Conservation (phyloP, 2,888 invertebrate species). For the Meteorus colon region DNA sequence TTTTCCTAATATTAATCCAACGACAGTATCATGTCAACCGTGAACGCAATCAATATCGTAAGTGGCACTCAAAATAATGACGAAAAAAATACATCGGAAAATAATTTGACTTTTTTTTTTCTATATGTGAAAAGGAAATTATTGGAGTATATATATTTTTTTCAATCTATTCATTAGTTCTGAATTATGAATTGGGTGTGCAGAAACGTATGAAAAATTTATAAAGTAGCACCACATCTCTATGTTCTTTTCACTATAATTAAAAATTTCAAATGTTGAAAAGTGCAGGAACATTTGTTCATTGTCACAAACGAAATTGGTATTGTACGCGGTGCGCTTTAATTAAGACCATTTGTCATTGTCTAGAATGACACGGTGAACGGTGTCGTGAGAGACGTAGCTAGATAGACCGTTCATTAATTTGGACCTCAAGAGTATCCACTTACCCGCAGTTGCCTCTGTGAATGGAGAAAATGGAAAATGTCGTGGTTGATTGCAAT, state of each 20-base stretch:
- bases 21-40: no score
- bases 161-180: no score
- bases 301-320: slow-evolving; percentile 49
- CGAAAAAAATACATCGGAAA: no score
- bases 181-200: no score
- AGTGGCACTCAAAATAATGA: no score
- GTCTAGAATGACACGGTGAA: slow-evolving; percentile 47
- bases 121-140: no score
- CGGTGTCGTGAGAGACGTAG: slow-evolving; percentile 44
- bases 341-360: slow-evolving; percentile 52
- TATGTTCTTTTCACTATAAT: neutral
- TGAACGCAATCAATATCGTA: no score
- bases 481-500: slow-evolving; percentile 29
- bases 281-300: slow-evolving; percentile 34
- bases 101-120: no score
- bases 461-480: neutral
- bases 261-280: neutral
- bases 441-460: slow-evolving; percentile 2
- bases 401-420: slow-evolving; percentile 44
- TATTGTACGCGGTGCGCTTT: slow-evolving; percentile 43
- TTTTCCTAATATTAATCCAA: no score
- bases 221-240: neutral
- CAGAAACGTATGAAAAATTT: no score
- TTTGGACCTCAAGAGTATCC: slow-evolving; percentile 38
- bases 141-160: no score